A percentile compares a stretch with the other conserved stretches of the same genome.
phyloP scores from a whole-genome alignment of 2,113 vertebrate species.

The Ceratotherium simum region DNA sequence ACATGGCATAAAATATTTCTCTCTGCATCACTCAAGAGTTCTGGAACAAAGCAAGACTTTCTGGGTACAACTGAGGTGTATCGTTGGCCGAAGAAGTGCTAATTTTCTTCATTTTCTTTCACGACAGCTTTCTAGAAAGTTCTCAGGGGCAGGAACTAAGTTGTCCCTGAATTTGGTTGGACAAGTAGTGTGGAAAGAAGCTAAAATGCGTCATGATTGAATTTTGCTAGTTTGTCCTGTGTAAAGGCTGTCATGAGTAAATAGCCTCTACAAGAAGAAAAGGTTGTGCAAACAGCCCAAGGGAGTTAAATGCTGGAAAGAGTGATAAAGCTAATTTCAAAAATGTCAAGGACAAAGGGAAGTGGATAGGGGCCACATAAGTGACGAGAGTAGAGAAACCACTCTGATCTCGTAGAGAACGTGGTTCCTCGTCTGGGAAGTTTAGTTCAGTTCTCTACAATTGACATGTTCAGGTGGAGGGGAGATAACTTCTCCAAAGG shows the following conservation, averaged over 20 bases:
- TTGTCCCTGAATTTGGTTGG: neutral
- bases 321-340: slow-evolving; percentile 56
- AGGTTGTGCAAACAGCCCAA: neutral
- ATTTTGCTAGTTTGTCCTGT: neutral
- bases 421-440: neutral
- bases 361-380: neutral
- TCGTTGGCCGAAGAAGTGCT: neutral
- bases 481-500: neutral
- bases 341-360: slow-evolving; percentile 39
- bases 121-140: neutral
- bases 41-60: slow-evolving; percentile 30
- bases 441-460: neutral
- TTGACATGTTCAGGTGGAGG: neutral
- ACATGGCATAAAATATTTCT: neutral
- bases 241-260: neutral
- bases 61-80: neutral
- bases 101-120: slow-evolving; percentile 8
- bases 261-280: neutral
- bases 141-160: neutral
- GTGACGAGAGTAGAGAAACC: neutral
- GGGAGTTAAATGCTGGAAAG: neutral
- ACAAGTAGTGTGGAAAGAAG: neutral
- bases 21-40: neutral
- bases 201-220: neutral
- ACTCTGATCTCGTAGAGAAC: neutral